Percentiles rank a stretch among this genome's conserved stretches.
These are phyloP conservation scores for Oligia latruncula DNA, from an alignment of 2,888 invertebrate species.

Conservation along the genomic window DNA sequence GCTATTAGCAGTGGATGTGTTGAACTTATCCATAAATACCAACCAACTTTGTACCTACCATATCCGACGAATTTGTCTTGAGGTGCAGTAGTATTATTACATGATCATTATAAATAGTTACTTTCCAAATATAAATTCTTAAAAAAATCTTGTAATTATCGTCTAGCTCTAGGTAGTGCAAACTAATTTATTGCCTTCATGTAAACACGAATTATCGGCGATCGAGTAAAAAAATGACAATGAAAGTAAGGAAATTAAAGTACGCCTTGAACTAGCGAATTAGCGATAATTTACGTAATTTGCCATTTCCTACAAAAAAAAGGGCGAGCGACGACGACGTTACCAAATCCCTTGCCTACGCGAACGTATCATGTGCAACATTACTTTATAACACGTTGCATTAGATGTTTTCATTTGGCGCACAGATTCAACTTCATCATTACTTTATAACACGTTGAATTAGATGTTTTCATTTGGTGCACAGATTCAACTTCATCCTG, in stretches of 20 bases:
- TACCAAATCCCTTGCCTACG: background rate
- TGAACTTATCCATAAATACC: too few species aligned
- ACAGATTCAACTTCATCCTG: background rate
- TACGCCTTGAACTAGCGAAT: background rate
- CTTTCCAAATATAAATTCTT: too few species aligned
- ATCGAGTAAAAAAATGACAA: too few species aligned
- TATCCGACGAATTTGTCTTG: too few species aligned
- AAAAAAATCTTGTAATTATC: background rate
- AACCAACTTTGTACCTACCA: too few species aligned
- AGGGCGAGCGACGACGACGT: background rate
- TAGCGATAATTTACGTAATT: background rate
- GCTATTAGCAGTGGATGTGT: too few species aligned
- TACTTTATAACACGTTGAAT: background rate
- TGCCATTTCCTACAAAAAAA: background rate
- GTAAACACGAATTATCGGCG: background rate
- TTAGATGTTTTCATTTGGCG: background rate
- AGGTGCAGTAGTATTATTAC: too few species aligned
- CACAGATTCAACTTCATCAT: background rate
- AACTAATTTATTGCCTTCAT: background rate
- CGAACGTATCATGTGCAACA: too few species aligned
- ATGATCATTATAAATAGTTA: too few species aligned
- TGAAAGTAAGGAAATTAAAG: background rate
- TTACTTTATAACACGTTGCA: too few species aligned
- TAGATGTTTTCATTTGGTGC: background rate
- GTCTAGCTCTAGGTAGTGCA: background rate